These are phyloP conservation scores for Guaruba guarouba DNA, from an alignment of 2,113 vertebrate species.

Conservation along the genomic window DNA sequence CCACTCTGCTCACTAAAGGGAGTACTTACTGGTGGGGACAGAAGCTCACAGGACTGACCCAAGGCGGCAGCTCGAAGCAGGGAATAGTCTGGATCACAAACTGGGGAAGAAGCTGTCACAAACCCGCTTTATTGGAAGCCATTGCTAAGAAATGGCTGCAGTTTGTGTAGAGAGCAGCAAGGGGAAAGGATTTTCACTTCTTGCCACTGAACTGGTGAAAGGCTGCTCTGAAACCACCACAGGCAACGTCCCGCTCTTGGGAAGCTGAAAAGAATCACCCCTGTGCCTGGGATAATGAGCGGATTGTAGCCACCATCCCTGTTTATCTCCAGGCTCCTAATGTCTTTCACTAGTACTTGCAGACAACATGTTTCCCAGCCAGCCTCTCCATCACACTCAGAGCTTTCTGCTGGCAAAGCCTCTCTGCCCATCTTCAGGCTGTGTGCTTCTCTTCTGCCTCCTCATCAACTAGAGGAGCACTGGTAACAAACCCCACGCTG, in stretches of 20 bases:
- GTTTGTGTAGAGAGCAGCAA: background rate
- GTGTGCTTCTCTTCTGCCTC: background rate
- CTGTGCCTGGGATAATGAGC: background rate
- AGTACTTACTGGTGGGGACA: background rate
- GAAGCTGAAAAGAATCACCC: background rate
- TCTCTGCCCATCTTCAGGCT: background rate
- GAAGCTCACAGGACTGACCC: background rate
- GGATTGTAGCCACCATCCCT: background rate
- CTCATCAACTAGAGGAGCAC: background rate
- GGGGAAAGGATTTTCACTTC: background rate
- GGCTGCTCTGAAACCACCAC: background rate
- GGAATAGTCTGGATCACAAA: background rate
- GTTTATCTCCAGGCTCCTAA: background rate
- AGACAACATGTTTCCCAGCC: background rate
- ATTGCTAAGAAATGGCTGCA: accelerated
- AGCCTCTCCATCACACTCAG: background rate
- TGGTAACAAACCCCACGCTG: background rate
- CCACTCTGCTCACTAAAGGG: background rate
- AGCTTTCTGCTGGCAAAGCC: background rate
- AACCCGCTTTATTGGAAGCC: background rate
- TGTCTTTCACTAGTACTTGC: background rate
- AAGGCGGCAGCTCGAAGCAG: background rate
- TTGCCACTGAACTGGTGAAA: background rate
- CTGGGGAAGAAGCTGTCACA: background rate
- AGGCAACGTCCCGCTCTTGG: background rate